These are phyloP conservation scores for Coenobita brevimanus DNA, from an alignment of 1,140 invertebrate species.

Conservation along the genomic window DNA sequence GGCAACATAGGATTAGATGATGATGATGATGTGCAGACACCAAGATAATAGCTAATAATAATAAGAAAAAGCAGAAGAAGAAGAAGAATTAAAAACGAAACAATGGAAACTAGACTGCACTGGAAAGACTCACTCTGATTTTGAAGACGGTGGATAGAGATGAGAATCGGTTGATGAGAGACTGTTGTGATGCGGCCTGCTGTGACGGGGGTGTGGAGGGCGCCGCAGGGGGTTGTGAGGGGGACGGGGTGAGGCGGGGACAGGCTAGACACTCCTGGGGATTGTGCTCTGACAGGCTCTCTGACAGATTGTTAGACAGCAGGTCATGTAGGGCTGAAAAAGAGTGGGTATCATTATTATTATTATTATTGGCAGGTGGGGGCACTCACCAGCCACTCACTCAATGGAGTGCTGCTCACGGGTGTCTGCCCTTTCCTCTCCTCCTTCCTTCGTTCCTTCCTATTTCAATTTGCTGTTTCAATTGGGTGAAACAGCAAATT, in stretches of 20 bases:
- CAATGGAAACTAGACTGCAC: neutral
- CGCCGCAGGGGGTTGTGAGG: neutral
- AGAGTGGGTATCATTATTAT: neutral
- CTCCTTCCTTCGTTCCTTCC: too few relatives aligned
- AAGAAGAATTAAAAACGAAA: too few relatives aligned
- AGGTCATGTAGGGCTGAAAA: conserved; percentile 71
- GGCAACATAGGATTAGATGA: too few relatives aligned
- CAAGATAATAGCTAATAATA: too few relatives aligned
- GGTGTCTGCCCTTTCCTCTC: too few relatives aligned
- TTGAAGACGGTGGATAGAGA: conserved; percentile 51
- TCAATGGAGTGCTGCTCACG: too few relatives aligned
- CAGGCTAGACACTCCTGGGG: conserved; percentile 71
- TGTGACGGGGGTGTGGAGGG: neutral
- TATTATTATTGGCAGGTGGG: too few relatives aligned
- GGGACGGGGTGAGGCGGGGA: neutral
- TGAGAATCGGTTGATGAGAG: conserved; percentile 28
- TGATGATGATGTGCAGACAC: too few relatives aligned
- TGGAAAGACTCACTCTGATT: conserved; percentile 30
- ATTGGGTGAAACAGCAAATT: too few relatives aligned
- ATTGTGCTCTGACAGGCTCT: conserved; percentile 72
- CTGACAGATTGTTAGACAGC: conserved; percentile 67
- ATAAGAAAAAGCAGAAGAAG: too few relatives aligned
- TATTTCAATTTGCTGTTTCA: too few relatives aligned
- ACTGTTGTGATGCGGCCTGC: neutral
- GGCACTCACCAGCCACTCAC: too few relatives aligned